Conservation (phyloP, 1,140 invertebrate species). For the Meteorus sp. region DNA sequence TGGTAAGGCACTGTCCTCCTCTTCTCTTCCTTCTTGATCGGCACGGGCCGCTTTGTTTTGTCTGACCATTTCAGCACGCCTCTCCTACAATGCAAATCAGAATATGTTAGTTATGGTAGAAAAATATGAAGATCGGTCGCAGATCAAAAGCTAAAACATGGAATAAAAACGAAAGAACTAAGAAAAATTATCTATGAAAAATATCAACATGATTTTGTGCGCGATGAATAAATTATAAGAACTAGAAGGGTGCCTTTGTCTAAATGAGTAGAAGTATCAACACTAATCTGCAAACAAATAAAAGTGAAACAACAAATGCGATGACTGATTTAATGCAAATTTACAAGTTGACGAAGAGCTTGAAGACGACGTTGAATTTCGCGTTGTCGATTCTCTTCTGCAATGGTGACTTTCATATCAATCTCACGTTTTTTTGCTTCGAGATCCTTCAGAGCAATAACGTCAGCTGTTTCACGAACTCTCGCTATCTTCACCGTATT, state of each 20-base stretch:
- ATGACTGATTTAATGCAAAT: constrained; percentile 18
- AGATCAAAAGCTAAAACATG: background rate
- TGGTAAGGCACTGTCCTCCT: constrained; percentile 32
- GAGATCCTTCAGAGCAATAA: constrained; percentile 68
- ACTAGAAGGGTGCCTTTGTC: background rate
- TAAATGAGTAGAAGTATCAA: constrained; percentile 19
- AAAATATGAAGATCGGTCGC: background rate
- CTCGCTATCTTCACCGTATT: constrained; percentile 71
- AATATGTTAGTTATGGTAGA: constrained; percentile 23
- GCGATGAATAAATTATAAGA: background rate
- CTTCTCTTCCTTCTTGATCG: constrained; percentile 44
- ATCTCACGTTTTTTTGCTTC: constrained; percentile 64
- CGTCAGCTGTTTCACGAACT: constrained; percentile 67
- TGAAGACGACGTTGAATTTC: constrained; percentile 80
- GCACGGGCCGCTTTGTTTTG: constrained; percentile 76
- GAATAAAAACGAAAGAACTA: too few species aligned
- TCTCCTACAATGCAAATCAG: constrained; percentile 68
- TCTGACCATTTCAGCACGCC: constrained; percentile 79
- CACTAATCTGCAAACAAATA: constrained; percentile 25
- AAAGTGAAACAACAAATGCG: constrained; percentile 13
- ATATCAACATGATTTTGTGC: background rate
- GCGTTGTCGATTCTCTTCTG: constrained; percentile 76
- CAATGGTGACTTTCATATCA: constrained; percentile 62
- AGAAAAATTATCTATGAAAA: too few species aligned
- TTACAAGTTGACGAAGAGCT: constrained; percentile 73